Base-by-base conservation (phyloP, 2,113 vertebrate species). In the Todiramphus chloris region DNA sequence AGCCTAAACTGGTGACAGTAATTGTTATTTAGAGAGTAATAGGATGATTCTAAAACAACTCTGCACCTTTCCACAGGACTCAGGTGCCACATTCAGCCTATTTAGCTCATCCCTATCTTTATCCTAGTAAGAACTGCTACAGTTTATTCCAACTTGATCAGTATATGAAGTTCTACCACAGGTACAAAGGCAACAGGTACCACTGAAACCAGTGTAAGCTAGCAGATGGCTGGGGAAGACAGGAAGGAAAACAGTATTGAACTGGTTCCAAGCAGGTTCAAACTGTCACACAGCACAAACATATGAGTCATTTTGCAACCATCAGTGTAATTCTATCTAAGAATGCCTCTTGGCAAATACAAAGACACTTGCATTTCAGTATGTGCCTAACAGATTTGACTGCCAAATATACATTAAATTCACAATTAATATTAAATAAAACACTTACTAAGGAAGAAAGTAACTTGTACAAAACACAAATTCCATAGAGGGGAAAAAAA, bases 301-400 rank as follows among this genome's bases (percentile, higher is more conserved):
- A 94, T 15, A 75, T 80, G 90, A 97, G 92, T 95, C 75, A 90
- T 91, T 96, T 75, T 96, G 91, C 79, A 98, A 91, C 74, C 89
- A 72, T 7, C 94, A 93, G 58, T 70, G 96, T 97, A 96, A 96
- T 89, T 95, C 96, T 95, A 91, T 80, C 92, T 77, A 72, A 94
- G 56, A 95, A 91, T 41, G 78, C 43, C 93, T 94, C 92, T 83
- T 92, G 62, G 93, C 95, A 96, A 95, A 91, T 25, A 91, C 3
- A 78, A 89, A 81, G 41, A 48, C 21, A 1, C 79, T 92, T 70
- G 56, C 10, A 59, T 84, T 79, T 78, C 89, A 72, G 46, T 66
- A 53, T 5, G 60, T 31, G 21, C 0, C 0, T 24, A 72, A 50
- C 28, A 53, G 48, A 60, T 73, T 28, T 37, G 31, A 75, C 35